These are phyloP conservation scores for Amphiprion ocellaris DNA, from an alignment of 2,113 vertebrate species.

Conservation along the genomic window DNA sequence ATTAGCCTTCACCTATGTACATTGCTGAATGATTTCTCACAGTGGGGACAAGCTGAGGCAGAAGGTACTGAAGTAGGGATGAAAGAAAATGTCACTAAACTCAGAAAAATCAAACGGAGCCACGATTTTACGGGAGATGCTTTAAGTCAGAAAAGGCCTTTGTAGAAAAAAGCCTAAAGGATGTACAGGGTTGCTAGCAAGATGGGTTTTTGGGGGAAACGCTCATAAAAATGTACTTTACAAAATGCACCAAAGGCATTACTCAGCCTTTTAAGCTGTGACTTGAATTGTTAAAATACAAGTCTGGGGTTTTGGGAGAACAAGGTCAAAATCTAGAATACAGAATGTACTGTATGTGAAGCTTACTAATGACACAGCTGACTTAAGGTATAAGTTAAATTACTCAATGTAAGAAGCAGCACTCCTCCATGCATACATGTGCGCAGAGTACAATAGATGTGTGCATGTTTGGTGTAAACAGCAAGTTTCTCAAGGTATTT, in stretches of 20 bases:
- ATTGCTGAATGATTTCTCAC: conserved; percentile 42
- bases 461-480: not conserved
- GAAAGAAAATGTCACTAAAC: conserved; percentile 63
- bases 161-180: conserved; percentile 39
- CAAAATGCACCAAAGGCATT: conserved; percentile 14
- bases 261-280: conserved; percentile 19
- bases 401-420: not conserved
- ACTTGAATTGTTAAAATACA: conserved; percentile 8
- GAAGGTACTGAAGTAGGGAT: conserved; percentile 35
- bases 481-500: not conserved
- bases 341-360: not conserved
- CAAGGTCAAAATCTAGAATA: not conserved
- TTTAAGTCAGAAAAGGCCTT: conserved; percentile 39
- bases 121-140: conserved; percentile 27
- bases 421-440: not conserved
- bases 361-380: not conserved
- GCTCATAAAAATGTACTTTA: conserved; percentile 21
- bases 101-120: conserved; percentile 39
- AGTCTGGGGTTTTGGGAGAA: not conserved
- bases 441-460: not conserved
- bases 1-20: conserved; percentile 43
- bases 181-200: not conserved
- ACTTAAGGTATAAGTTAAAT: no score
- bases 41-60: conserved; percentile 22
- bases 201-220: conserved; percentile 6